phyloP scores from a whole-genome alignment of 1,140 invertebrate genomes.

The Parapsyche elsis region DNA sequence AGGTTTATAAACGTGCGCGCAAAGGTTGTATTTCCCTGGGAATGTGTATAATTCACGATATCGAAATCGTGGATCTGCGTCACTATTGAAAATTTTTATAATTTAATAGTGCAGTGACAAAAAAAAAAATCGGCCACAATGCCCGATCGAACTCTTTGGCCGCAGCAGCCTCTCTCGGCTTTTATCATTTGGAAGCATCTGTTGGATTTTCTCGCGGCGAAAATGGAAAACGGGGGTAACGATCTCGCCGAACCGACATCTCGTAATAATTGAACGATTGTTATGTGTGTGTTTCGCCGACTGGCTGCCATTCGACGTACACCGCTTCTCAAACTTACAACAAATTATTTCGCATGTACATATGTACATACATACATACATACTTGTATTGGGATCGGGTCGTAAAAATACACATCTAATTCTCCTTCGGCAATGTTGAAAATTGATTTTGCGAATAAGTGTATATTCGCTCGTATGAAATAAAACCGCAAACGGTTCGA shows the following conservation, averaged over 20 bases:
- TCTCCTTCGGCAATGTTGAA: background rate
- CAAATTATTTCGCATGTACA: background rate
- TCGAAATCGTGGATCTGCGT: constrained; percentile 37
- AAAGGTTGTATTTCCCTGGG: constrained; percentile 12
- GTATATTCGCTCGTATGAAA: background rate
- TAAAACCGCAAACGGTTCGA: background rate
- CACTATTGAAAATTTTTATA: constrained; percentile 44
- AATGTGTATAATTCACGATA: constrained; percentile 18
- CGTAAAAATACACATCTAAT: too few relatives aligned
- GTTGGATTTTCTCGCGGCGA: constrained; percentile 4
- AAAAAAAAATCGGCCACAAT: constrained; percentile 37
- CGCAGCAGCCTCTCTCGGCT: background rate
- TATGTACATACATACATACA: background rate
- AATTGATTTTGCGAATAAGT: background rate
- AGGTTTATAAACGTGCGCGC: background rate
- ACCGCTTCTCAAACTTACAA: too few relatives aligned
- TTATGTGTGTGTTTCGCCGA: background rate
- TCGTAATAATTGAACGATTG: background rate
- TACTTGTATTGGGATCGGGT: background rate
- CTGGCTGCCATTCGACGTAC: too few relatives aligned
- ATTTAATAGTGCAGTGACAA: constrained; percentile 45
- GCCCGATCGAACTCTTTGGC: background rate
- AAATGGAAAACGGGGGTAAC: constrained; percentile 36
- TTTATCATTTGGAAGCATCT: background rate
- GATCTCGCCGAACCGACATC: background rate